A percentile compares a stretch with the other conserved stretches of the same genome.
phyloP scores from a whole-genome alignment of 2,113 vertebrate species.

The Pangasianodon hypophthalmus region DNA sequence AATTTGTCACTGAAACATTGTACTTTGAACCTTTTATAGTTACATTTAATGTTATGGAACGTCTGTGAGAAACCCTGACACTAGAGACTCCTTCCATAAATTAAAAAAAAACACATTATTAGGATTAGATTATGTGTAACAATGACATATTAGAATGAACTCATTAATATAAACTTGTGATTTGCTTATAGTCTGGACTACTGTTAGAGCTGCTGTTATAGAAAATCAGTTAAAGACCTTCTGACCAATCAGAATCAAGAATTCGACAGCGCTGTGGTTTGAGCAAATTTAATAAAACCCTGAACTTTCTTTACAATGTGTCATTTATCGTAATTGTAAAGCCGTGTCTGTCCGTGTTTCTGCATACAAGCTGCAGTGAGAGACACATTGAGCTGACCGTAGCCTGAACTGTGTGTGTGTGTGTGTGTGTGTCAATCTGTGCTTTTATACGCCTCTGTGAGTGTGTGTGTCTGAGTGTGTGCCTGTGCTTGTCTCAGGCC shows the following conservation, averaged over 20 bases:
- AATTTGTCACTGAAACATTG: background rate
- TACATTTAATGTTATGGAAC: background rate
- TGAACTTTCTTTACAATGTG: background rate
- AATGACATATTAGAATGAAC: background rate
- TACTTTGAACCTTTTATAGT: background rate
- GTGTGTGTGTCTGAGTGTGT: conserved; percentile 30
- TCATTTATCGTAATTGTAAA: background rate
- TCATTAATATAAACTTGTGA: background rate
- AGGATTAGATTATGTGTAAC: background rate
- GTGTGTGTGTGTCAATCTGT: conserved; percentile 3
- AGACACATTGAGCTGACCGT: conserved; percentile 1
- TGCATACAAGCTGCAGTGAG: background rate
- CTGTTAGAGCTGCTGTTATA: background rate
- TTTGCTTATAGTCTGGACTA: background rate
- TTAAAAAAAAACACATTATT: background rate
- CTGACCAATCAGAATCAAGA: conserved; percentile 4
- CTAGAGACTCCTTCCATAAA: background rate
- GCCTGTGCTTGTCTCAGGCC: conserved; percentile 24
- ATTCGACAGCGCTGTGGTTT: background rate
- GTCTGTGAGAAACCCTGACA: background rate
- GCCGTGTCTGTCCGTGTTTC: background rate
- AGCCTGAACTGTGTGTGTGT: conserved; percentile 1
- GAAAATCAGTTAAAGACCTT: background rate
- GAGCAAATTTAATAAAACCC: background rate
- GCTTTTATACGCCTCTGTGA: background rate